Evolutionary conservation across 2,888 invertebrate genomes (phyloP).

Genomic region (Drosophila differens): DNA sequence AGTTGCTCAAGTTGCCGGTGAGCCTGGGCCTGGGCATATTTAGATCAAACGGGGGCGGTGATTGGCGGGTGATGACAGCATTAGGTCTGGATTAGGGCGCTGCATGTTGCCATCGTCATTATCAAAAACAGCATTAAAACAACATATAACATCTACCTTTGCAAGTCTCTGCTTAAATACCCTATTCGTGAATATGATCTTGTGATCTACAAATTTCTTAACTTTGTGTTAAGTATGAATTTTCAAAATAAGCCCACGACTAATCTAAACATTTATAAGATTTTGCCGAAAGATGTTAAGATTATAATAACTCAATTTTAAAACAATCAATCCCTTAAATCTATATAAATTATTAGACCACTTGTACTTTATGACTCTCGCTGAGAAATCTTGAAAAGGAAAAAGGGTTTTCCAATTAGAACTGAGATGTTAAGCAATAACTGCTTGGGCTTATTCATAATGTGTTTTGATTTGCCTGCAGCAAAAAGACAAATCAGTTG

Average conservation of each 20-base stretch:
- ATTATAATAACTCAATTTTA: not conserved
- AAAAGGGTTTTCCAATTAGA: not conserved
- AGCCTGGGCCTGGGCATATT: slow-evolving; percentile 8
- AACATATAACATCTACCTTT: not conserved
- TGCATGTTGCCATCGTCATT: slow-evolving; percentile 26
- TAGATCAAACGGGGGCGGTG: slow-evolving; percentile 2
- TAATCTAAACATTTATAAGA: not conserved
- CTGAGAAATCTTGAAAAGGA: too few relatives aligned
- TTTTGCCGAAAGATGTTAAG: not conserved
- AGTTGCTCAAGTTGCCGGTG: slow-evolving; percentile 21
- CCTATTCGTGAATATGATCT: not conserved
- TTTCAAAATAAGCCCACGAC: not conserved
- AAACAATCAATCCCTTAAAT: not conserved
- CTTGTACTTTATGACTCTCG: too few relatives aligned
- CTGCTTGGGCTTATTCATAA: not conserved
- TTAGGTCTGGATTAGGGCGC: slow-evolving; percentile 2
- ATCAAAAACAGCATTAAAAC: not conserved
- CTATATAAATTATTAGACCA: not conserved
- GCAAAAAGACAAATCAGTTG: not conserved
- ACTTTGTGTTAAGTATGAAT: fast-evolving
- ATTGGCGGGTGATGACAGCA: not conserved
- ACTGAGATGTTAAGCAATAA: not conserved
- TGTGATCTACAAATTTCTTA: not conserved
- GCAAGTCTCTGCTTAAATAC: not conserved
- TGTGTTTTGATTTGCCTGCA: not conserved